Percentiles rank a stretch among this genome's conserved stretches.
Conservation (phyloP, 2,113 vertebrate genomes). For the Ceyx cyanopectus region DNA sequence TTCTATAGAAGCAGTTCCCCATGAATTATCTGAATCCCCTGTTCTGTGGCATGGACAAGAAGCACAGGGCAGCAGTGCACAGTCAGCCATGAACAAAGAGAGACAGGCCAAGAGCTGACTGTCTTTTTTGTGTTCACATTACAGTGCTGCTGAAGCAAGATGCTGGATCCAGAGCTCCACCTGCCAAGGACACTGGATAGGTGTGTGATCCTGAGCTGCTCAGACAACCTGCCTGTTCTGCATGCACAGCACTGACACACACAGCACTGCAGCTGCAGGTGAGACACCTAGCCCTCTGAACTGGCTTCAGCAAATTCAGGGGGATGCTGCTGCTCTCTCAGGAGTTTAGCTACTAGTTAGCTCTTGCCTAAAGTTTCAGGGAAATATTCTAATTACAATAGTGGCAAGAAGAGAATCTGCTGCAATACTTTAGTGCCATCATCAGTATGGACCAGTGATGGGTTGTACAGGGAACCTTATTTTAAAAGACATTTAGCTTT, state of each 20-base stretch:
- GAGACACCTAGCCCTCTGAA: neutral
- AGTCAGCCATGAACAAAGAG: neutral
- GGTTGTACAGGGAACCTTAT: neutral
- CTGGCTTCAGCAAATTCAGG: neutral
- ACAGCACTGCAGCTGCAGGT: too few species aligned
- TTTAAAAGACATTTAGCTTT: neutral
- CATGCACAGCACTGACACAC: neutral
- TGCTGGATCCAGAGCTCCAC: neutral
- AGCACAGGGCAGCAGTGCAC: neutral
- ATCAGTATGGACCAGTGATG: neutral
- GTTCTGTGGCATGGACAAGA: neutral
- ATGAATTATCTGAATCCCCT: neutral
- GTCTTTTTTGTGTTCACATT: neutral
- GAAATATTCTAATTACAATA: neutral
- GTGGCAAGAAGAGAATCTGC: neutral
- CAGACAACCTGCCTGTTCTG: neutral
- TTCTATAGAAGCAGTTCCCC: neutral
- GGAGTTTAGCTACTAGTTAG: neutral
- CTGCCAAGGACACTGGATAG: neutral
- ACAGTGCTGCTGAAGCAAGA: neutral
- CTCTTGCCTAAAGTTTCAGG: neutral
- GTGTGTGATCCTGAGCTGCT: neutral
- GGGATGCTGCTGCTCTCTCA: neutral
- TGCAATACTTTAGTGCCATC: neutral
- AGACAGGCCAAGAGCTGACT: neutral